Percentiles rank a stretch among this genome's conserved stretches.
phyloP scores from a whole-genome alignment of 2,888 invertebrate species.

The Macaria notata region DNA sequence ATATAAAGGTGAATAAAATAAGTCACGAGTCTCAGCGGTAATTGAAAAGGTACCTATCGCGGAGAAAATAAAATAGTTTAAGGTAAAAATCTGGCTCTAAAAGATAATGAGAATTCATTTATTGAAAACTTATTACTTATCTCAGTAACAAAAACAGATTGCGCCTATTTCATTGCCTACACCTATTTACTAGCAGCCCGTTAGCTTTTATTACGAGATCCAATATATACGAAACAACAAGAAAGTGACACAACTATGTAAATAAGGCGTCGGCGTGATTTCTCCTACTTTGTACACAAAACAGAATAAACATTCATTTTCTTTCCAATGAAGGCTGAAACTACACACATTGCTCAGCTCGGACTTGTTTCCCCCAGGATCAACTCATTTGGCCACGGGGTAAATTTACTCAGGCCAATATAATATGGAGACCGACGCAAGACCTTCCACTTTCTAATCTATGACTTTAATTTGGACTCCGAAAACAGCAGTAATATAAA shows the following conservation, averaged over 20 bases:
- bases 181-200: too few relatives aligned
- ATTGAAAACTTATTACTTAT: too few relatives aligned
- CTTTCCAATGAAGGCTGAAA: conserved; percentile 61
- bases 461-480: conserved; percentile 57
- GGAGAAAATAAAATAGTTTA: too few relatives aligned
- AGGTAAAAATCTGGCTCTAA: too few relatives aligned
- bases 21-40: too few relatives aligned
- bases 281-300: conserved; percentile 23
- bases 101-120: too few relatives aligned
- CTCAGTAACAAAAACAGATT: too few relatives aligned
- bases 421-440: conserved; percentile 55
- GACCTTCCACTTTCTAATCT: conserved; percentile 57
- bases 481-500: conserved; percentile 32
- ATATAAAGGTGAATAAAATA: too few relatives aligned
- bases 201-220: conserved; percentile 1
- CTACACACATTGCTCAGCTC: conserved; percentile 38
- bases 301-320: conserved; percentile 44
- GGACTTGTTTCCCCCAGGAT: conserved; percentile 52
- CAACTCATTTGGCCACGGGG: conserved; percentile 68
- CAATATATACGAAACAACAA: conserved; percentile 15
- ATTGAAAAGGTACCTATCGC: too few relatives aligned
- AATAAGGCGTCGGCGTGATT: conserved; percentile 17
- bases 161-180: too few relatives aligned
- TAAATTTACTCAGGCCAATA: conserved; percentile 72
- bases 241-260: conserved; percentile 22